phyloP scores from a whole-genome alignment of 2,797 vertebrate genomes.

The Acanthis flammea region DNA sequence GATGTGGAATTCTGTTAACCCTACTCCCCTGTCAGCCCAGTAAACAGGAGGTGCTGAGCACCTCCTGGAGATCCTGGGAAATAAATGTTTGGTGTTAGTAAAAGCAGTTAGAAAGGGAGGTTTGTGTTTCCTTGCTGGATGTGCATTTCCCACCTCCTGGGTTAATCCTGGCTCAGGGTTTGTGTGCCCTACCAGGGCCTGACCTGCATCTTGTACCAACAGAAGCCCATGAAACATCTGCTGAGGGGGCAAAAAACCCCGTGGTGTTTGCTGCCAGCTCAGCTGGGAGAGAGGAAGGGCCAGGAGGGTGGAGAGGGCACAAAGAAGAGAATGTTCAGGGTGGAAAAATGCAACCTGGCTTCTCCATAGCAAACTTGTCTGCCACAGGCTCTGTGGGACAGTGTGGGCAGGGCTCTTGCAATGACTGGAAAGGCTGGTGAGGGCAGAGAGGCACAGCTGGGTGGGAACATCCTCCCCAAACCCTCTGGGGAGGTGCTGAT shows the following conservation, averaged over 20 bases:
- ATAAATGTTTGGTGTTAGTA: background rate
- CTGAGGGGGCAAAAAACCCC: accelerated
- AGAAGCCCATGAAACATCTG: constrained; percentile 13
- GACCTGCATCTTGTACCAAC: background rate
- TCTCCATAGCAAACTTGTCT: background rate
- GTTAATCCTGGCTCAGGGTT: background rate
- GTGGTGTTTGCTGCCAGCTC: background rate
- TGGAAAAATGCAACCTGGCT: background rate
- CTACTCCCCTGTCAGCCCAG: background rate
- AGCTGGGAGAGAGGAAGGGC: background rate
- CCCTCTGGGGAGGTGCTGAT: background rate
- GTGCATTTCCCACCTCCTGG: background rate
- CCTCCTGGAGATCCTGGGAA: constrained; percentile 23
- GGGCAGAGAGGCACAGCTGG: background rate
- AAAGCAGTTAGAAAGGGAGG: constrained; percentile 5
- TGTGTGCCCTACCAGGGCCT: background rate
- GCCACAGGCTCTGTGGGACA: background rate
- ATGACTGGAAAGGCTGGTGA: background rate
- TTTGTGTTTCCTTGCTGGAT: background rate
- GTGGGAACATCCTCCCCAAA: background rate
- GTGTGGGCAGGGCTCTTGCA: accelerated
- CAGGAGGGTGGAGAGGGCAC: background rate
- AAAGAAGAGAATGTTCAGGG: background rate
- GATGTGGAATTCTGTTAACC: background rate
- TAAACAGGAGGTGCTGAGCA: background rate